phyloP scores from a whole-genome alignment of 2,888 invertebrate genomes.

The Uloborus plumipes region DNA sequence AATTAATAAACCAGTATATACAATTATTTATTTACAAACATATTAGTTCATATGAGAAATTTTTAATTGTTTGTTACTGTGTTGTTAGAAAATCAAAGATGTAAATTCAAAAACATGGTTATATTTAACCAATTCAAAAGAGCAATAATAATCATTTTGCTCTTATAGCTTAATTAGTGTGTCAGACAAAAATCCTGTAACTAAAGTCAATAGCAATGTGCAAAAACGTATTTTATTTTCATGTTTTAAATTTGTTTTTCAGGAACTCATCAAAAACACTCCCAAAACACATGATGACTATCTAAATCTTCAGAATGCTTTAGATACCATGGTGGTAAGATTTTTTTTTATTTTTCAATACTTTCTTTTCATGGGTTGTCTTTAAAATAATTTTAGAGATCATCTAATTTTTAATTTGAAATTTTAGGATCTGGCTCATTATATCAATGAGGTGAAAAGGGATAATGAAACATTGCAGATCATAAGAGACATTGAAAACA shows the following conservation, averaged over 20 bases:
- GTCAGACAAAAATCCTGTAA: too few species aligned
- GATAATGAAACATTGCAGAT: slow-evolving; percentile 94
- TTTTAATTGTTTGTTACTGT: too few species aligned
- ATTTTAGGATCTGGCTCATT: slow-evolving; percentile 87
- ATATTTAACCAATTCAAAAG: too few species aligned
- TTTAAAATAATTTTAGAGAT: slow-evolving; percentile 4
- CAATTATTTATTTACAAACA: background rate
- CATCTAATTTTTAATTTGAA: slow-evolving; percentile 1
- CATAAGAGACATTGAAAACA: slow-evolving; percentile 88
- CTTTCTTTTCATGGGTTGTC: background rate
- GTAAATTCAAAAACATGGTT: too few species aligned
- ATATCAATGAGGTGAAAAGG: slow-evolving; percentile 97
- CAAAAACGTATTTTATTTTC: background rate
- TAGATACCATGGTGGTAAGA: slow-evolving; percentile 87
- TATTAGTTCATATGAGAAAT: too few species aligned
- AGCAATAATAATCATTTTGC: too few species aligned
- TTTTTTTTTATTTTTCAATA: background rate
- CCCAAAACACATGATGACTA: slow-evolving; percentile 83
- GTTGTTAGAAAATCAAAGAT: too few species aligned
- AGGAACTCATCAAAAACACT: slow-evolving; percentile 74
- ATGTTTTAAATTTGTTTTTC: slow-evolving; percentile 25
- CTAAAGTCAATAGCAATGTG: too few species aligned
- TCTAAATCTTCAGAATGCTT: slow-evolving; percentile 84
- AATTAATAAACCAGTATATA: too few species aligned
- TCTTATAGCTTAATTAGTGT: too few species aligned